Evolutionary conservation across 2,113 vertebrate genomes (phyloP).

Genomic region (Heterotilapia buettikoferi): DNA sequence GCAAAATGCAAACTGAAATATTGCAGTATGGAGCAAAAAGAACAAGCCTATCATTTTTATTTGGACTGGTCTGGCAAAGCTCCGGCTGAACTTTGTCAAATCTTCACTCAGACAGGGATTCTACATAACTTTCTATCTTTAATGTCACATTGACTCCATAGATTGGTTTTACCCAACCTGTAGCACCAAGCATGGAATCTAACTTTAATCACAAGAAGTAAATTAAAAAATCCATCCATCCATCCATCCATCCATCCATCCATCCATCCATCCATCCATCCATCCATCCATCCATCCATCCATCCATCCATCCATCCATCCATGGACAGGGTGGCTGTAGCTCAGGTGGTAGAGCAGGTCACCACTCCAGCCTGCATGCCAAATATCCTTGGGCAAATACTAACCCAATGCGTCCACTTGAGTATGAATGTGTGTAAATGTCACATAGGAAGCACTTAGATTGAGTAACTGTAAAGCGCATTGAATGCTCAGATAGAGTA

Average conservation of each 20-base stretch:
- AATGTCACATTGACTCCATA: accelerated
- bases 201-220: background rate
- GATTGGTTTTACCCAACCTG: background rate
- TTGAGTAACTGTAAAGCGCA: accelerated
- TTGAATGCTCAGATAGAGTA: background rate
- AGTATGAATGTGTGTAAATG: background rate
- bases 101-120: background rate
- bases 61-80: background rate
- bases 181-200: background rate
- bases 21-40: background rate
- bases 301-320: background rate
- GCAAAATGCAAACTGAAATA: background rate
- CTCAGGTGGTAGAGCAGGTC: background rate
- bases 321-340: background rate
- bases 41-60: background rate
- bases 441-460: background rate
- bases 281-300: too few species aligned
- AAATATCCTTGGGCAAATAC: background rate
- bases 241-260: too few species aligned
- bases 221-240: background rate
- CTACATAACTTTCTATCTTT: background rate
- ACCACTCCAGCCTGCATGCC: background rate
- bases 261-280: too few species aligned
- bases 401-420: background rate
- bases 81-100: background rate